Base-by-base conservation (phyloP, 2,888 invertebrate genomes). In the Acheta domesticus region DNA sequence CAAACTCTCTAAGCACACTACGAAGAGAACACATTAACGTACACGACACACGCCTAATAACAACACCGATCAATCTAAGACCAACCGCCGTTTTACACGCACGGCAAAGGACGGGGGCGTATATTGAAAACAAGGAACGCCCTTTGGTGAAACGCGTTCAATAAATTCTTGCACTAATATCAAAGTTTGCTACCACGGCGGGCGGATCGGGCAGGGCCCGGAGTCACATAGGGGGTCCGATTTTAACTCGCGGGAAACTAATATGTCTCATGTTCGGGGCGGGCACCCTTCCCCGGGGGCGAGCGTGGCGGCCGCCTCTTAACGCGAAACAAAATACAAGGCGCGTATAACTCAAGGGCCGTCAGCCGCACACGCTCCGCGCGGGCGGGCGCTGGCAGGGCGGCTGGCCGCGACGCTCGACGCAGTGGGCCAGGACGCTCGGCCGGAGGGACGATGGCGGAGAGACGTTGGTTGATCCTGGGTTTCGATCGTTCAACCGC, bases 321-420 rank as follows among this genome's bases (percentile, higher is more conserved):
- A 62, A 62, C 62, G 62, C 62, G 62, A 62, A 62, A 62, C 62
- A 62, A n/a, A 62, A 62, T 62, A 62, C 62, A 62, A 62, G 62
- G 62, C 14, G 62, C 62, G 62, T 62, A 62, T 62, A 62, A 62
- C 62, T 62, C 62, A 62, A 36, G 62, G 62, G 62, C 62, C 62
- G 62, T 62, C 62, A 62, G 62, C 14, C 62, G 62, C 62, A 62
- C 62, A 62, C 14, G 62, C 62, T 19, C 62, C 2, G 5, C 62
- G 2, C 36, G n/a, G 23, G 23, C 23, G 23, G 23, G 23, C 23
- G 23, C 23, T 23, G 23, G 36, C 36, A 2, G 4, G 36, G 36
- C 36, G 36, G 36, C 36, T 5, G 36, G 36, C 36, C 36, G 36
- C 36, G 4, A 36, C 36, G 36, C 36, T 4, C 36, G 3, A 2